These are phyloP conservation scores for Diarsia mendica DNA, from an alignment of 2,888 invertebrate species.

Conservation along the genomic window DNA sequence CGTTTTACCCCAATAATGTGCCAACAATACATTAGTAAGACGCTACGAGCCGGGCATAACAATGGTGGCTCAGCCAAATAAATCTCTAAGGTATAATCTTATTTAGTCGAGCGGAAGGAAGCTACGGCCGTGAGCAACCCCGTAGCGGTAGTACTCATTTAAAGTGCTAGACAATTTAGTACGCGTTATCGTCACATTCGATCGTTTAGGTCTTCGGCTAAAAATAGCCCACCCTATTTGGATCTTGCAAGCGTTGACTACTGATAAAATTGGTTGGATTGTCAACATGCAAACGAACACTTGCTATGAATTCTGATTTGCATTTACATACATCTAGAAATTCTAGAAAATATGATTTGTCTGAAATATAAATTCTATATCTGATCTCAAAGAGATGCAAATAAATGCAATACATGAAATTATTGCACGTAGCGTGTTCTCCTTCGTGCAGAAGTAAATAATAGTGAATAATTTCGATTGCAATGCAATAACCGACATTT, in stretches of 20 bases:
- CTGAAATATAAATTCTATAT: background rate
- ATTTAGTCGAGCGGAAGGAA: constrained; percentile 57
- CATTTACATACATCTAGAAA: background rate
- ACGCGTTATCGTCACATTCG: constrained; percentile 28
- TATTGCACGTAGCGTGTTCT: background rate
- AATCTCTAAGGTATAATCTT: constrained; percentile 46
- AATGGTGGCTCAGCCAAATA: constrained; percentile 49
- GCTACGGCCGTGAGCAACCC: constrained; percentile 45
- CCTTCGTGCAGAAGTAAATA: background rate
- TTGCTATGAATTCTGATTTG: background rate
- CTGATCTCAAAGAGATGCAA: constrained; percentile 1
- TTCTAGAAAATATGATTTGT: background rate
- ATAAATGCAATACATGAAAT: constrained; percentile 5
- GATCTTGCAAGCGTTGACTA: background rate
- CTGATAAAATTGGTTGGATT: constrained; percentile 14
- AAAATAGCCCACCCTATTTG: constrained; percentile 36
- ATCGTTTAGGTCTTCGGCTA: constrained; percentile 24
- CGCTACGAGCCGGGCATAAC: constrained; percentile 42
- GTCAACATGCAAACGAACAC: background rate
- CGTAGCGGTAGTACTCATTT: constrained; percentile 29
- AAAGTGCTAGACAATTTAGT: constrained; percentile 32
- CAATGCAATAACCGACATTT: background rate
- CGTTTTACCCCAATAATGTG: constrained; percentile 40
- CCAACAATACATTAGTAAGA: constrained; percentile 39
- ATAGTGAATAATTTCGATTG: background rate